phyloP scores from a whole-genome alignment of 1,140 invertebrate species.

The Drosophila serrata region DNA sequence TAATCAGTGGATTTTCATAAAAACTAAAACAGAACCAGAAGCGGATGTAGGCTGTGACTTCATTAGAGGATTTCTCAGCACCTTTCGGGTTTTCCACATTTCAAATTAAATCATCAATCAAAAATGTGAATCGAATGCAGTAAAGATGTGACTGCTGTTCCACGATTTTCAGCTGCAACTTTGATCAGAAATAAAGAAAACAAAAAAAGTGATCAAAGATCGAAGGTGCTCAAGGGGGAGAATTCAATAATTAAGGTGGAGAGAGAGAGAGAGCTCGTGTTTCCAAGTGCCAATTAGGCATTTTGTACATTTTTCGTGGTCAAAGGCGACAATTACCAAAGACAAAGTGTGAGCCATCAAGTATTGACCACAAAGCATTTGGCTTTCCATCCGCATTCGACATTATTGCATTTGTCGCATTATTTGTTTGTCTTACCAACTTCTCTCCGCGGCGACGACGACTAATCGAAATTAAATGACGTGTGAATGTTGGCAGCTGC shows the following conservation, averaged over 20 bases:
- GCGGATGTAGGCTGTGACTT: conserved; percentile 32
- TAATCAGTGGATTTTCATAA: conserved; percentile 31
- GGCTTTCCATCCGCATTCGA: conserved; percentile 43
- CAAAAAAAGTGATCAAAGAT: conserved; percentile 24
- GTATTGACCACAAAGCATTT: conserved; percentile 62
- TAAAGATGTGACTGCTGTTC: conserved; percentile 27
- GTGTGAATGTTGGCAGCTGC: conserved; percentile 81
- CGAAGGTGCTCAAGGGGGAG: conserved; percentile 3
- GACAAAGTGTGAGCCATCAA: conserved; percentile 27
- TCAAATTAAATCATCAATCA: conserved; percentile 34
- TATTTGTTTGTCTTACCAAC: conserved; percentile 56
- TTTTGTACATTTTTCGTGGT: conserved; percentile 65
- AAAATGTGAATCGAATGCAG: conserved; percentile 29
- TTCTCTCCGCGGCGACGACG: conserved; percentile 12
- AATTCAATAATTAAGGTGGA: conserved; percentile 33
- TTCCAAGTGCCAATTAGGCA: conserved; percentile 75
- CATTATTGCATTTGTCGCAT: conserved; percentile 46
- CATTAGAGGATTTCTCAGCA: conserved; percentile 35
- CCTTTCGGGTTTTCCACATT: conserved; percentile 11
- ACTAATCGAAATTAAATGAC: conserved; percentile 83
- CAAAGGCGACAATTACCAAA: conserved; percentile 69
- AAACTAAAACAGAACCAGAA: conserved; percentile 21
- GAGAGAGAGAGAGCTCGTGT: conserved; percentile 5
- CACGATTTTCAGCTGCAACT: conserved; percentile 30
- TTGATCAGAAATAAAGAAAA: conserved; percentile 9